Base-by-base conservation (phyloP, 2,113 vertebrate genomes). In the Trichomycterus rosablanca region DNA sequence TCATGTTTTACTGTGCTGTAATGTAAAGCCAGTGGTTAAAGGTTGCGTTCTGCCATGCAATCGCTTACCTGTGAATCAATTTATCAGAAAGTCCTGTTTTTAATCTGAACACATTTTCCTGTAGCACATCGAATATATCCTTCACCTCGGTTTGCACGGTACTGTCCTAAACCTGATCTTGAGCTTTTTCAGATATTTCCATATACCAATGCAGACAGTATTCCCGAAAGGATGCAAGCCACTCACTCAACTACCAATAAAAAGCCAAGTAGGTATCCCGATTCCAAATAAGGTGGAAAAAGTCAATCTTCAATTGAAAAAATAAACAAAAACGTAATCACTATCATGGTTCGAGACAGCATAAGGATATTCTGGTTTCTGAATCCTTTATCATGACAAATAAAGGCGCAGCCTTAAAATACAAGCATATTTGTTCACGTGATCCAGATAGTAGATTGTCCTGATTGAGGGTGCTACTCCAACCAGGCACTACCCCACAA, bases 81-180 rank as follows among this genome's bases (percentile, higher is more conserved):
- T 95, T 92, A 94, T 98, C 91, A 94, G 91, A 93, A 89, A 90
- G 71, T 83, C 80, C 84, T 80, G 77, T 78, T 91, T 80, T 91
- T 86, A 83, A 85, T 87, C 87, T 92, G 85, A 86, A 83, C 86
- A 83, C 88, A 81, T 89, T 86, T 76, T 76, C 88, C 86, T 88
- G 87, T 87, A 86, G 89, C 76, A 88, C 86, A 86, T 80, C 87
- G 89, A 87, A 90, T 84, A 90, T 88, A 91, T 94, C 91, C 92
- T 94, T 93, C 91, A 92, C 88, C 89, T 90, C 97, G 95, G 91
- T 96, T 91, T 76, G 90, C 90, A 91, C 92, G 89, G 86, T 86
- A 90, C 89, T 89, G 89, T 93, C 92, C 92, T 97, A 97, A 95
- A 91, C 93, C 91, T 92, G 90, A 92, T 95, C 93, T 93, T 94